Percentiles rank a stretch among this genome's conserved stretches.
phyloP scores from a whole-genome alignment of 2,113 vertebrate species.

The Scomber scombrus region DNA sequence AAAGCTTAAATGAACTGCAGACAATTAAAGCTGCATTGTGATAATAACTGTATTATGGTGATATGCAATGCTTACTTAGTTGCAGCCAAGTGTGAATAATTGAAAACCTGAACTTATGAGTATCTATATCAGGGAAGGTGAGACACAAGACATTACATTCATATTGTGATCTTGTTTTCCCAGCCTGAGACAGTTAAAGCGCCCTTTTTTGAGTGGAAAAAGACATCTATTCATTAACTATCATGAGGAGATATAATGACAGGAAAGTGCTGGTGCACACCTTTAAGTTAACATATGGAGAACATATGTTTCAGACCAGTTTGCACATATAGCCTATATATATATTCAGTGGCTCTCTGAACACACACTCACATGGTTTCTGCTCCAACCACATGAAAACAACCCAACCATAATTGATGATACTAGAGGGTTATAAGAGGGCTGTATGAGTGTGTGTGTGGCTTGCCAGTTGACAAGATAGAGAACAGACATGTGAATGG shows the following conservation, averaged over 20 bases:
- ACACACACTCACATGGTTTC: background rate
- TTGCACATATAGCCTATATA: background rate
- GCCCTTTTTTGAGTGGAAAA: background rate
- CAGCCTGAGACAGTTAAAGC: background rate
- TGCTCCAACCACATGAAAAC: conserved; percentile 53
- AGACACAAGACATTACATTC: background rate
- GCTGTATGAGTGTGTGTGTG: conserved; percentile 9
- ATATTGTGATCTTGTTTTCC: background rate
- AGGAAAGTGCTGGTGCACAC: background rate
- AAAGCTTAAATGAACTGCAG: conserved; percentile 38
- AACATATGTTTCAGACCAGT: conserved; percentile 38
- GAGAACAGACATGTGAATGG: background rate
- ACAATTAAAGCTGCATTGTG: conserved; percentile 33
- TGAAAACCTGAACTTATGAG: background rate
- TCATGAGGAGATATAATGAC: conserved; percentile 42
- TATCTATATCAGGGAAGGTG: background rate
- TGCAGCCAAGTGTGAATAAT: conserved; percentile 25
- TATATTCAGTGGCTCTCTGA: conserved; percentile 15
- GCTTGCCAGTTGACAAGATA: conserved; percentile 16
- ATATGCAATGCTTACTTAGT: background rate
- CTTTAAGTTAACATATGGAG: conserved; percentile 44
- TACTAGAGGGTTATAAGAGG: conserved; percentile 31
- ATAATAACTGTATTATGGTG: background rate
- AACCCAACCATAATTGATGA: conserved; percentile 15
- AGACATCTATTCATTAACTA: conserved; percentile 10